A percentile compares a stretch with the other conserved stretches of the same genome.
Evolutionary conservation across 2,797 vertebrate genomes (phyloP).

Genomic region (Sphaeramia orbicularis): DNA sequence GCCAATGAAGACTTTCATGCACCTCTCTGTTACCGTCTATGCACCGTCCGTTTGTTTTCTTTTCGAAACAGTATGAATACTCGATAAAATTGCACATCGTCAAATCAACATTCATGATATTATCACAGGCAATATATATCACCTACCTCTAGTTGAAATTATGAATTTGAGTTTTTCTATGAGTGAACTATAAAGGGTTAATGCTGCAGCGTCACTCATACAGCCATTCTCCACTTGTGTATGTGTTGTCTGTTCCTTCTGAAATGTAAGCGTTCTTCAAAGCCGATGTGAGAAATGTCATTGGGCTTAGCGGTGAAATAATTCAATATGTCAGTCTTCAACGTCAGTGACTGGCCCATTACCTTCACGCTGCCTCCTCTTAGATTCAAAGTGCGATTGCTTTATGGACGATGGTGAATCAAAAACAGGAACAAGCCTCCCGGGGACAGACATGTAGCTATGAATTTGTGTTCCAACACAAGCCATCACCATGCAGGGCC

Average conservation of each 20-base stretch:
- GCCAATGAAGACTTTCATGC: too few relatives aligned
- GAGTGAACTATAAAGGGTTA: slow-evolving; percentile 5
- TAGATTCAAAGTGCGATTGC: slow-evolving; percentile 13
- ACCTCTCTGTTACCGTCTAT: too few relatives aligned
- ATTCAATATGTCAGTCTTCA: slow-evolving; percentile 28
- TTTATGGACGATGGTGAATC: slow-evolving; percentile 45
- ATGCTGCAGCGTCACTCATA: slow-evolving; percentile 1
- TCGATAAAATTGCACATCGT: too few relatives aligned
- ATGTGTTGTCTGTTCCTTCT: background rate
- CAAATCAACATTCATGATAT: too few relatives aligned
- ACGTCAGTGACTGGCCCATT: slow-evolving; percentile 20
- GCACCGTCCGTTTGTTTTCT: too few relatives aligned
- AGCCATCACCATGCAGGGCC: slow-evolving; percentile 60
- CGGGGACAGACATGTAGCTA: slow-evolving; percentile 46
- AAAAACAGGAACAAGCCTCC: slow-evolving; percentile 32
- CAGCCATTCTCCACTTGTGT: background rate
- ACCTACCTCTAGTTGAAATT: too few relatives aligned
- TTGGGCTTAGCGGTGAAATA: slow-evolving; percentile 19
- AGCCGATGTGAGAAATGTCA: slow-evolving; percentile 22
- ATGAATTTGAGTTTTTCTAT: too few relatives aligned
- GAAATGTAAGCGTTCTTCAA: slow-evolving; percentile 18
- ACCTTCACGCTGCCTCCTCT: slow-evolving; percentile 1
- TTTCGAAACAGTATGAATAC: too few relatives aligned
- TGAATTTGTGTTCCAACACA: slow-evolving; percentile 59
- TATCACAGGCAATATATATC: too few relatives aligned